Base-by-base conservation (phyloP, 2,797 vertebrate genomes). In the Gallinago nigripennis region DNA sequence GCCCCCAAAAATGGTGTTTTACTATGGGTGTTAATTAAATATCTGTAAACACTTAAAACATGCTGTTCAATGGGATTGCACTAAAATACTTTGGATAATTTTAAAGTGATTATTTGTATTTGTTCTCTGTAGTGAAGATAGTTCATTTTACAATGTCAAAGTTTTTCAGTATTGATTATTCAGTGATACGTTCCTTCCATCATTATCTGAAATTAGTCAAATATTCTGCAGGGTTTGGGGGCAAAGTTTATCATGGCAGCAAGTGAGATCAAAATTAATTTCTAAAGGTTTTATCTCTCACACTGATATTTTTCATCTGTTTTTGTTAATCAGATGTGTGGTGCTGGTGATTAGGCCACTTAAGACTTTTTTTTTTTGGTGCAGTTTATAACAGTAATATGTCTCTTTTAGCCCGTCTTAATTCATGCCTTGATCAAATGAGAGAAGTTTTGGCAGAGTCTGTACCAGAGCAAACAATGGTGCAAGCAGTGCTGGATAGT, bases 371-470 rank as follows among this genome's bases (percentile, higher is more conserved):
- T 39, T 57, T 33, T 37, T 71, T 77, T 54, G 61, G 50, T 78
- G 12, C 43, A 84, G 31, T 39, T 97, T 93, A 8, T 96, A 91
- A 95, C 75, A 79, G 16, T 76, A 73, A 45, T 79, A 35, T 96
- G 15, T 97, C 50, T 95, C 75, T 95, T 97, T 46, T 95, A 99
- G 99, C 98, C 69, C 98, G 97, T 95, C 98, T 99, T 94, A 98
- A 98, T 97, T 99, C 99, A 28, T 99, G 99, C 97, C 98, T 99
- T 98, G 99, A 99, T 96, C 98, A 99, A 88, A 99, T 99, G 99
- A 98, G 99, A 93, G 97, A 99, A 72, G 98, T 99, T 65, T 97
- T 99, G 72, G 99, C 99, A 86, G 99, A 99, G 54, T 96, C 98
- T 11, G 83, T 99, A 76, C 98, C 98, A 33, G 99, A 99, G 64